Conservation (phyloP, 1,140 invertebrate genomes). For the Aphidius ervi region DNA sequence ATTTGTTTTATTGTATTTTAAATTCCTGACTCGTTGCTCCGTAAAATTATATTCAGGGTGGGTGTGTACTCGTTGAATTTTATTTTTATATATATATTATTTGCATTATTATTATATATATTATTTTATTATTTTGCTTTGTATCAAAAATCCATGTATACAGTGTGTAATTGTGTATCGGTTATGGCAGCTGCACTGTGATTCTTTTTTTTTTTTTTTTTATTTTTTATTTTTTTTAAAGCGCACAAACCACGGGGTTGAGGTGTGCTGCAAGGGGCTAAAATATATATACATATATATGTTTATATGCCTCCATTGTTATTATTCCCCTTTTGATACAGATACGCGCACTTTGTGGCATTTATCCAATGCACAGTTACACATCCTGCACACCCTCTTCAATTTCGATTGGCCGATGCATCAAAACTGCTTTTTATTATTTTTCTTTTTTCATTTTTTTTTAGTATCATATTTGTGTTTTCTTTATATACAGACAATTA, state of each 20-base stretch:
- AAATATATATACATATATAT: conserved; percentile 25
- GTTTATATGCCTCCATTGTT: conserved; percentile 44
- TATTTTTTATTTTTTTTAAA: background rate
- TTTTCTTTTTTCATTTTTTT: background rate
- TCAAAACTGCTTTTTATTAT: background rate
- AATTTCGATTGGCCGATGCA: background rate
- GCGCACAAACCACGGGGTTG: conserved; percentile 6
- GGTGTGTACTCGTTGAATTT: conserved; percentile 1
- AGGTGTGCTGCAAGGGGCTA: conserved; percentile 10
- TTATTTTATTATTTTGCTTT: conserved; percentile 13
- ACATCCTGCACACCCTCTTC: conserved; percentile 3
- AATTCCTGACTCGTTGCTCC: conserved; percentile 5
- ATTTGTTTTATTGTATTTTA: no score
- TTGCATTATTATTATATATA: no score
- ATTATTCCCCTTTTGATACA: conserved; percentile 33
- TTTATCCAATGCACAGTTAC: conserved; percentile 19
- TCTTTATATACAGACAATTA: background rate
- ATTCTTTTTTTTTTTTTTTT: conserved; percentile 23
- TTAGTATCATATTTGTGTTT: background rate
- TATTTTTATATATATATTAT: no score
- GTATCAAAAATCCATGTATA: conserved; percentile 1
- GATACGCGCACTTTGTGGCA: conserved; percentile 34
- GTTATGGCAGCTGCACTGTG: conserved; percentile 37
- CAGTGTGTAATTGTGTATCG: conserved; percentile 38
- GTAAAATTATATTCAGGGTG: conserved; percentile 18